A percentile compares a stretch with the other conserved stretches of the same genome.
Evolutionary conservation across 2,797 vertebrate species (phyloP).

Genomic region (Myiothlypis coronata): DNA sequence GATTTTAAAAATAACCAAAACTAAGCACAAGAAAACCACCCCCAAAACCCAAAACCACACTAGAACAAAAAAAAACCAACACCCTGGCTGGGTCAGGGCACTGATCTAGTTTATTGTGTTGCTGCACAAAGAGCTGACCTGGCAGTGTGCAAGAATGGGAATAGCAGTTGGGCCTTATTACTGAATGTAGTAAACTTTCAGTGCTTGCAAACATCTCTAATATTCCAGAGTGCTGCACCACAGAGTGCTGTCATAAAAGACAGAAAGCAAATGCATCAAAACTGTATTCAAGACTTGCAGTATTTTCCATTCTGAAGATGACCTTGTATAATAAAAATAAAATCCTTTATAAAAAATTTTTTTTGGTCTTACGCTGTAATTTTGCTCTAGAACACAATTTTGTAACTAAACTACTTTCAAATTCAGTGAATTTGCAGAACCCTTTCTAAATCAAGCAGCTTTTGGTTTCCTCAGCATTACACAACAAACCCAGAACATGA

Average conservation of each 20-base stretch:
- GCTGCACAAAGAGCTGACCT: not conserved
- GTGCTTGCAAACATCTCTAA: not conserved
- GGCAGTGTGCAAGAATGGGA: not conserved
- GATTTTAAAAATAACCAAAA: not conserved
- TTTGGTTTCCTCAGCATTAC: not conserved
- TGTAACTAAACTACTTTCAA: not conserved
- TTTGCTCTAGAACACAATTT: not conserved
- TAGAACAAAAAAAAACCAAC: fast-evolving
- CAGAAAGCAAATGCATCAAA: not conserved
- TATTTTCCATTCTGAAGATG: not conserved
- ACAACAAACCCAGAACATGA: not conserved
- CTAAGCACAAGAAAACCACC: not conserved
- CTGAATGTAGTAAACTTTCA: not conserved
- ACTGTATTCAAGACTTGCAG: not conserved
- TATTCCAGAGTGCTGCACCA: not conserved
- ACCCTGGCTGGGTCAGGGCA: not conserved
- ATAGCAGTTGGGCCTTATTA: not conserved
- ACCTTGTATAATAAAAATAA: not conserved
- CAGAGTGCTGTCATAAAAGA: not conserved
- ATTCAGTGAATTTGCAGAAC: not conserved
- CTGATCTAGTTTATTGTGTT: not conserved
- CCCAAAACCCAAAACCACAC: no score
- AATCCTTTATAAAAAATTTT: not conserved
- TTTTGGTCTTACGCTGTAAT: not conserved
- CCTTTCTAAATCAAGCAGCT: not conserved